Base-by-base conservation (phyloP, 1,140 invertebrate genomes). In the Triops cancriformis region DNA sequence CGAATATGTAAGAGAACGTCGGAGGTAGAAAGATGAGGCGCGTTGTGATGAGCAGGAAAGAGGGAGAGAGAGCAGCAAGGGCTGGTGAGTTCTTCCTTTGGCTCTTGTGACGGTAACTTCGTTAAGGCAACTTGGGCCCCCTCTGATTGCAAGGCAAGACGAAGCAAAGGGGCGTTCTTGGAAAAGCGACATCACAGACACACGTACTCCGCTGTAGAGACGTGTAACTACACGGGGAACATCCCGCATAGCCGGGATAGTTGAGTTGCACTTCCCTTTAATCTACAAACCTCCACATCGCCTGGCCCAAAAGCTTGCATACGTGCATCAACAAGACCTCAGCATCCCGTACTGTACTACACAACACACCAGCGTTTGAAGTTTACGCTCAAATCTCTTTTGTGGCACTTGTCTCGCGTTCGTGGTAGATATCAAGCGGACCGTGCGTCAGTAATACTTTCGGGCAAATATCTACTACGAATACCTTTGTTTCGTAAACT, bases 91-190 rank as follows among this genome's bases (percentile, higher is more conserved):
- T 64, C 51, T 64, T 64, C 51, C 51, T 64, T 64, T 23, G 51
- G 51, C 51, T 64, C 51, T 64, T 64, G 51, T 64, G 51, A 64
- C 51, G 51, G 51, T 64, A 64, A 64, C 51, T 64, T 64, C 51
- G 51, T 64, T 64, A 64, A 64, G 51, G 51, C n/a, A 64, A 64
- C 51, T 64, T 64, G 51, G 51, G 51, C 51, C 51, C 51, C 51
- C 51, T 64, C 51, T 64, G 51, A 64, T 64, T 64, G 51, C 51
- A 64, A 64, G 51, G 51, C 51, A 64, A 64, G 51, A 23, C 51
- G 51, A 64, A 64, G 51, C 31, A 37, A 37, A 64, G 51, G 51
- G 51, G 51, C 51, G 51, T 64, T 64, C 51, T 64, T 23, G 51
- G 51, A 64, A 37, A 64, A 64, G 51, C 9, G 51, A 64, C 51